A percentile compares a stretch with the other conserved stretches of the same genome.
phyloP scores from a whole-genome alignment of 2,113 vertebrate species.

The Sigmodon hispidus region DNA sequence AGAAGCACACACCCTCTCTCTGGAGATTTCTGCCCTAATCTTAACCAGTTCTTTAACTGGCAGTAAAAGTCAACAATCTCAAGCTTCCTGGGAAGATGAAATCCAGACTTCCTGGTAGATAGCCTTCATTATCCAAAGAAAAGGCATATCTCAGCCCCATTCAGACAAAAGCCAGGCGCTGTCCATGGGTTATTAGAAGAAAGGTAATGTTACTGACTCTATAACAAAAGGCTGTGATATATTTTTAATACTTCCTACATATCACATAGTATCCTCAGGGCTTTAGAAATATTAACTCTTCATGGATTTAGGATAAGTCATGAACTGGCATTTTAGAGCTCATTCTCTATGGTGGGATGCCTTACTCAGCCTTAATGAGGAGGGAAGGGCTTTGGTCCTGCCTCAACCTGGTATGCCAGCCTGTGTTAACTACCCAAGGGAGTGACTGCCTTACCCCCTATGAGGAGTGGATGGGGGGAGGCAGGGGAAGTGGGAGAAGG shows the following conservation, averaged over 20 bases:
- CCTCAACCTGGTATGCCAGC: too few relatives aligned
- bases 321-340: too few relatives aligned
- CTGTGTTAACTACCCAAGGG: too few relatives aligned
- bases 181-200: not conserved
- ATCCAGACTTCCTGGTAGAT: not conserved
- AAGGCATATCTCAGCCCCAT: not conserved
- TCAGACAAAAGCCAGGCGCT: not conserved
- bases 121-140: constrained; percentile 43
- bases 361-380: too few relatives aligned
- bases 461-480: too few relatives aligned
- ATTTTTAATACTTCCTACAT: constrained; percentile 8
- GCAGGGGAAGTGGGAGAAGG: too few relatives aligned
- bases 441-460: too few relatives aligned
- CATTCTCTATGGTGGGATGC: too few relatives aligned
- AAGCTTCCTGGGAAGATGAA: constrained; percentile 44
- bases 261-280: not conserved
- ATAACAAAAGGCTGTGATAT: not conserved
- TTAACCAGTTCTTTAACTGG: constrained; percentile 58
- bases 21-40: constrained; percentile 46
- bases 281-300: constrained; percentile 34
- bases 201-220: not conserved
- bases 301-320: too few relatives aligned
- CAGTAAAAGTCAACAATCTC: constrained; percentile 69
- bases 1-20: constrained; percentile 65
- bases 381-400: too few relatives aligned